Evolutionary conservation across 1,140 invertebrate genomes (phyloP).

Genomic region (Idris sp.): DNA sequence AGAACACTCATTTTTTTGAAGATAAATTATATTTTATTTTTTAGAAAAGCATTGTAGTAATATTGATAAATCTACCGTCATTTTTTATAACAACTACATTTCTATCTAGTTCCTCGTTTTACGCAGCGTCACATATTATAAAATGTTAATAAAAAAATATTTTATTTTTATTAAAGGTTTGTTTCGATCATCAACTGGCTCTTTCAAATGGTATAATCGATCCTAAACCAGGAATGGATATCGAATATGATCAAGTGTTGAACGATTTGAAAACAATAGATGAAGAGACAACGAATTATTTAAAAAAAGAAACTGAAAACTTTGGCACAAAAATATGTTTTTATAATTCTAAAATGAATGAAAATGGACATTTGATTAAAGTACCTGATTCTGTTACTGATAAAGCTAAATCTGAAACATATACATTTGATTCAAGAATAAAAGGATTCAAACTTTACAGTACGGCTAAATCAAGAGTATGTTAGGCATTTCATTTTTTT

Average conservation of each 20-base stretch:
- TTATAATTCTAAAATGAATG: slow-evolving; percentile 90
- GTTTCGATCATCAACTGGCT: slow-evolving; percentile 94
- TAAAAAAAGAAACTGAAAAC: slow-evolving; percentile 84
- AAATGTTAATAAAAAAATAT: not conserved
- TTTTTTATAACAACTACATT: too few species aligned
- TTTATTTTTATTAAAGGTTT: slow-evolving; percentile 78
- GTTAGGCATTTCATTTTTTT: slow-evolving; percentile 19
- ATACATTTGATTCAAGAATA: slow-evolving; percentile 88
- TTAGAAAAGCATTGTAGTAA: not conserved
- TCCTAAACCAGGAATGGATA: slow-evolving; percentile 90
- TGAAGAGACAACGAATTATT: slow-evolving; percentile 84
- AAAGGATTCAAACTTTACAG: slow-evolving; percentile 95
- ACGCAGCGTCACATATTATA: too few species aligned
- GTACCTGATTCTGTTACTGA: slow-evolving; percentile 87
- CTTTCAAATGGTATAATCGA: slow-evolving; percentile 91
- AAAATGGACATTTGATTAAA: slow-evolving; percentile 95
- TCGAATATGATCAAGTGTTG: slow-evolving; percentile 96
- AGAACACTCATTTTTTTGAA: too few species aligned
- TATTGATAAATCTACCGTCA: too few species aligned
- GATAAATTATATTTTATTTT: too few species aligned
- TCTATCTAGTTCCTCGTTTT: too few species aligned
- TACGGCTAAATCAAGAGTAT: slow-evolving; percentile 85
- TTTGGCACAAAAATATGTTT: slow-evolving; percentile 84
- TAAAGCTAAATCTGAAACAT: slow-evolving; percentile 84
- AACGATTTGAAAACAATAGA: slow-evolving; percentile 84